Percentiles rank a stretch among this genome's conserved stretches.
phyloP scores from a whole-genome alignment of 2,888 invertebrate genomes.

The Eupithecia subumbrata region DNA sequence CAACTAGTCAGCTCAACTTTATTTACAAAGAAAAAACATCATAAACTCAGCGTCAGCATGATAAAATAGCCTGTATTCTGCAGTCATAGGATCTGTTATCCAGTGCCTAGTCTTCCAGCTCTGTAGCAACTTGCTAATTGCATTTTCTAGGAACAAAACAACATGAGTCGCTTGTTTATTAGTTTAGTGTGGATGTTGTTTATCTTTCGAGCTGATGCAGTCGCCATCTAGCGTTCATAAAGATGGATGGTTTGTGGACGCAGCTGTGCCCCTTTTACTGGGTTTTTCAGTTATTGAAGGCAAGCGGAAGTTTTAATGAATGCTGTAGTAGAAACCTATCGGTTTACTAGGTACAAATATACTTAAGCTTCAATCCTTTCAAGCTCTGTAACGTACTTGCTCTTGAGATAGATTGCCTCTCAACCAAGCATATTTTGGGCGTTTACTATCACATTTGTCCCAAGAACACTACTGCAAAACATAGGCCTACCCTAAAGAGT shows the following conservation, averaged over 20 bases:
- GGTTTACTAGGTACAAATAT: not conserved
- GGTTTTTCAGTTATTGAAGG: not conserved
- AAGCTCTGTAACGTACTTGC: not conserved
- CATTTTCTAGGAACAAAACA: slow-evolving; percentile 44
- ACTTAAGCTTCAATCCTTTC: not conserved
- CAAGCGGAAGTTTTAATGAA: not conserved
- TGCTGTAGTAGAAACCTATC: not conserved
- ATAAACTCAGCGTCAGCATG: slow-evolving; percentile 19
- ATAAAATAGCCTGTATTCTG: slow-evolving; percentile 30
- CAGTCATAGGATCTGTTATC: slow-evolving; percentile 27
- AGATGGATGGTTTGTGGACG: slow-evolving; percentile 26
- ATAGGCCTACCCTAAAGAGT: no score
- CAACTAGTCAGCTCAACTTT: slow-evolving; percentile 26
- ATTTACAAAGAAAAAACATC: slow-evolving; percentile 32
- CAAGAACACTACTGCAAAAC: no score
- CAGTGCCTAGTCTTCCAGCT: slow-evolving; percentile 25
- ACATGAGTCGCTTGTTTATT: slow-evolving; percentile 39
- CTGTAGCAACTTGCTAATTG: slow-evolving; percentile 40
- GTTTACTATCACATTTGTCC: no score
- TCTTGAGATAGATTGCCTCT: not conserved
- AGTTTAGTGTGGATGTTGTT: slow-evolving; percentile 37
- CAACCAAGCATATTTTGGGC: no score
- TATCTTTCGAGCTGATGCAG: slow-evolving; percentile 33
- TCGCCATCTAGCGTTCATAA: slow-evolving; percentile 20
- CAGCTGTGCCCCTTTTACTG: slow-evolving; percentile 6